phyloP scores from a whole-genome alignment of 2,113 vertebrate genomes.

The Atractosteus spatula region DNA sequence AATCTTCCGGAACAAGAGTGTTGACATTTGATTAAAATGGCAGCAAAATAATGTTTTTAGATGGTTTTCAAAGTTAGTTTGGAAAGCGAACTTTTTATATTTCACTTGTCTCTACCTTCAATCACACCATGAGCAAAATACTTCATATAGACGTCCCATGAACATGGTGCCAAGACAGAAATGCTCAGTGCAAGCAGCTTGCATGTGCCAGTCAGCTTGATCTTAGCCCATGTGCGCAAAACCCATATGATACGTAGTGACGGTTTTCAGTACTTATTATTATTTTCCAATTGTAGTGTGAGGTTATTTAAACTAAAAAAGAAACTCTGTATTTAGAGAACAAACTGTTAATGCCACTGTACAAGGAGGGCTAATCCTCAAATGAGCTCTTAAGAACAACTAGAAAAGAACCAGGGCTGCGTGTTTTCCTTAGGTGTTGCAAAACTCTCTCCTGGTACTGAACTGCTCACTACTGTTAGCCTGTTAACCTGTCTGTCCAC shows the following conservation, averaged over 20 bases:
- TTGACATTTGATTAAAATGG: conserved; percentile 35
- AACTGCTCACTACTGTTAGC: too few species aligned
- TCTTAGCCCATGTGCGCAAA: conserved; percentile 1
- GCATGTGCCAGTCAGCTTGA: conserved; percentile 4
- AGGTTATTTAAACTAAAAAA: too few species aligned
- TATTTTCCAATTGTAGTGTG: too few species aligned
- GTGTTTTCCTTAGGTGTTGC: too few species aligned
- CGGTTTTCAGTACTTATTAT: too few species aligned
- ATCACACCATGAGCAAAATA: background rate
- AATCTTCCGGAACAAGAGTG: background rate
- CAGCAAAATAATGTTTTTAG: conserved; percentile 30
- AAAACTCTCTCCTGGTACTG: too few species aligned
- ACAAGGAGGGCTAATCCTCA: too few species aligned
- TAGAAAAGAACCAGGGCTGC: too few species aligned
- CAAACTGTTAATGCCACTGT: too few species aligned
- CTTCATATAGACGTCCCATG: background rate
- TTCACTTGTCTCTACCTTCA: background rate
- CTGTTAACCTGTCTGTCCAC: too few species aligned
- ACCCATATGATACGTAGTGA: background rate
- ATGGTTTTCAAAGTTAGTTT: conserved; percentile 33
- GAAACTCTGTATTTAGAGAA: too few species aligned
- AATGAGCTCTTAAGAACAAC: too few species aligned
- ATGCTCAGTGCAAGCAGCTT: background rate
- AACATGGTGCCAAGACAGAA: background rate
- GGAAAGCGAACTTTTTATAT: background rate